Percentiles rank a stretch among this genome's conserved stretches.
These are phyloP conservation scores for Cinclus cinclus DNA, from an alignment of 2,113 vertebrate species.

Conservation along the genomic window DNA sequence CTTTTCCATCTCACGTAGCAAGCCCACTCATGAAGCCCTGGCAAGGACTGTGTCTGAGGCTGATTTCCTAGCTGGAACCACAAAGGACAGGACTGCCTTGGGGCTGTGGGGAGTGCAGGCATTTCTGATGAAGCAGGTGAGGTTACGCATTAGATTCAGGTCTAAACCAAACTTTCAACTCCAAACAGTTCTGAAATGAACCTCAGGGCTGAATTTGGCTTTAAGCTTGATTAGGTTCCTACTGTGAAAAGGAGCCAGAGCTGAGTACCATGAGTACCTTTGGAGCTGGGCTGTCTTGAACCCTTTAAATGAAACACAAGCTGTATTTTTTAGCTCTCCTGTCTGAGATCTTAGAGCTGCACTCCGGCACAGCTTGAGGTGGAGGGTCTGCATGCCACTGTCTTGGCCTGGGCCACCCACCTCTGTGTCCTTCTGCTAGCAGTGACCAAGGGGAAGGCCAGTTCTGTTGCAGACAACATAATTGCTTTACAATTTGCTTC, in stretches of 20 bases:
- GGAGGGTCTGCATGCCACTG: neutral
- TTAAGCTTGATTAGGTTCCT: neutral
- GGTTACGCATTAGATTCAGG: neutral
- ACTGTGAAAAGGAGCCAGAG: neutral
- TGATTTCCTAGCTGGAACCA: slow-evolving; percentile 26
- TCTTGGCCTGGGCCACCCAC: neutral
- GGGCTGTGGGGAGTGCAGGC: neutral
- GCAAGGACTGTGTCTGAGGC: neutral
- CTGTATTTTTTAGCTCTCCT: neutral
- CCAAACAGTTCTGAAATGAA: neutral
- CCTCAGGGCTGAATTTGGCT: neutral
- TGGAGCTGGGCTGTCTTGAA: neutral
- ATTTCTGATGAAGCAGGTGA: neutral
- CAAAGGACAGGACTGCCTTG: neutral
- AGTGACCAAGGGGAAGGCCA: neutral
- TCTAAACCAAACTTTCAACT: neutral
- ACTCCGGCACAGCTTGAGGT: neutral
- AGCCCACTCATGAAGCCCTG: neutral
- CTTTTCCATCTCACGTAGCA: neutral
- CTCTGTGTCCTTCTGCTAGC: neutral
- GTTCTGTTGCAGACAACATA: neutral
- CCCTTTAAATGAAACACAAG: neutral
- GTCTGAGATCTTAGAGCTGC: neutral
- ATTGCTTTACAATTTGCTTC: slow-evolving; percentile 23
- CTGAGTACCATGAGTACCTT: neutral